A percentile compares a stretch with the other conserved stretches of the same genome.
Evolutionary conservation across 2,113 vertebrate species (phyloP).

Genomic region (Stercorarius parasiticus): DNA sequence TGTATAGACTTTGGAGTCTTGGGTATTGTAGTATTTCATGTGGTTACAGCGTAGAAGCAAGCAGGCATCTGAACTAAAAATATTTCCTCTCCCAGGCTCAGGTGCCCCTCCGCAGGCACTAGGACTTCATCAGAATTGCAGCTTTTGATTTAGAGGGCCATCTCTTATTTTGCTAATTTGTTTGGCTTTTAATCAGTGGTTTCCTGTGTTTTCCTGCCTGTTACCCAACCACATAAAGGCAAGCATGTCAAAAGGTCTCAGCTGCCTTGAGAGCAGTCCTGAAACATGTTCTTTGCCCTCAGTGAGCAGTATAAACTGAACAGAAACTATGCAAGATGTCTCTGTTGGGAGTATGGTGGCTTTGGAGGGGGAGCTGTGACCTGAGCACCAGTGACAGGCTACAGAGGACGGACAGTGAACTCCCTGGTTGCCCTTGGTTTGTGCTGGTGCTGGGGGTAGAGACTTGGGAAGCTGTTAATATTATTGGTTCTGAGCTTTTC

Average conservation of each 20-base stretch:
- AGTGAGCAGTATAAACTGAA: not conserved
- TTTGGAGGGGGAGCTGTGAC: not conserved
- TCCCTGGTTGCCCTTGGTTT: not conserved
- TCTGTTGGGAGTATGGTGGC: not conserved
- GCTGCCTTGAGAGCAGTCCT: not conserved
- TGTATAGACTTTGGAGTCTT: not conserved
- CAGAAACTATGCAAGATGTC: not conserved
- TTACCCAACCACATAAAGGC: not conserved
- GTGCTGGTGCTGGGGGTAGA: not conserved
- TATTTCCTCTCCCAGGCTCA: not conserved
- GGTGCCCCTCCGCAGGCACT: not conserved
- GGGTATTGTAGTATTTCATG: not conserved
- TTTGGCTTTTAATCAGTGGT: conserved; percentile 15
- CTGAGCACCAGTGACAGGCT: not conserved
- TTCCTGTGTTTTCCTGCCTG: not conserved
- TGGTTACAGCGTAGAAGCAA: not conserved
- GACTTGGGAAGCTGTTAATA: not conserved
- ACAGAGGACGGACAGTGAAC: not conserved
- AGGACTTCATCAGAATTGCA: not conserved
- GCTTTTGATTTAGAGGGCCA: not conserved
- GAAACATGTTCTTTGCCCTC: not conserved
- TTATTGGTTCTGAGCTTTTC: not conserved
- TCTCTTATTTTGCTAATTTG: conserved; percentile 13
- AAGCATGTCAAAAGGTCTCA: not conserved
- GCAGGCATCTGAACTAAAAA: not conserved